Conservation (phyloP, 2,797 vertebrate species). For the Emydoidea blandingii region DNA sequence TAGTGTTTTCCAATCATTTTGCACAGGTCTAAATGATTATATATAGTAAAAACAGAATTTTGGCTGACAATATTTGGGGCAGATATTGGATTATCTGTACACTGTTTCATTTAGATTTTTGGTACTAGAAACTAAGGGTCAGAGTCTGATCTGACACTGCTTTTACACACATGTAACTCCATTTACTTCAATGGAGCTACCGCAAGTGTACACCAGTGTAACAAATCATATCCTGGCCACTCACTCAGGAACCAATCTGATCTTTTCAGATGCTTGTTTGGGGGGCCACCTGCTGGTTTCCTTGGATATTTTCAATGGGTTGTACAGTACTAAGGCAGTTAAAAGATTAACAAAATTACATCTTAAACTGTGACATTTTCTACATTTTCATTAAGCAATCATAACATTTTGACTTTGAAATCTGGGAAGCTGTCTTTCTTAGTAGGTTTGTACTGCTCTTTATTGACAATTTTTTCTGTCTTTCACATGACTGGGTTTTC, state of each 20-base stretch:
- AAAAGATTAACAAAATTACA: neutral
- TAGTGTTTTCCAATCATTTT: neutral
- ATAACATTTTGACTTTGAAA: neutral
- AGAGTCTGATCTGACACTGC: neutral
- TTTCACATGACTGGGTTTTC: neutral
- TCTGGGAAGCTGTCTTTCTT: neutral
- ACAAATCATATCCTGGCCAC: neutral
- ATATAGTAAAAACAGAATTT: fast-evolving
- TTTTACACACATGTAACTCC: neutral
- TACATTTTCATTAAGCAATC: neutral
- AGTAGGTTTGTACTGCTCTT: neutral
- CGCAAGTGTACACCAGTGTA: fast-evolving
- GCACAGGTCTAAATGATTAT: neutral
- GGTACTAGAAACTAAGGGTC: neutral
- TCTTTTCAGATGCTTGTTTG: neutral
- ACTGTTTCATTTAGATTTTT: neutral
- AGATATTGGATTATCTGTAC: neutral
- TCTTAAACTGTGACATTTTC: neutral
- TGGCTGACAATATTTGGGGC: neutral
- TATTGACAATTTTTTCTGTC: neutral
- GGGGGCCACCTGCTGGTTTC: constrained; percentile 40
- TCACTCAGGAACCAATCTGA: neutral
- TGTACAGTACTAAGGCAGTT: neutral
- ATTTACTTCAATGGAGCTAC: neutral
- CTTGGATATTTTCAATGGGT: neutral